phyloP scores from a whole-genome alignment of 2,797 vertebrate genomes.

The Caiman crocodilus region DNA sequence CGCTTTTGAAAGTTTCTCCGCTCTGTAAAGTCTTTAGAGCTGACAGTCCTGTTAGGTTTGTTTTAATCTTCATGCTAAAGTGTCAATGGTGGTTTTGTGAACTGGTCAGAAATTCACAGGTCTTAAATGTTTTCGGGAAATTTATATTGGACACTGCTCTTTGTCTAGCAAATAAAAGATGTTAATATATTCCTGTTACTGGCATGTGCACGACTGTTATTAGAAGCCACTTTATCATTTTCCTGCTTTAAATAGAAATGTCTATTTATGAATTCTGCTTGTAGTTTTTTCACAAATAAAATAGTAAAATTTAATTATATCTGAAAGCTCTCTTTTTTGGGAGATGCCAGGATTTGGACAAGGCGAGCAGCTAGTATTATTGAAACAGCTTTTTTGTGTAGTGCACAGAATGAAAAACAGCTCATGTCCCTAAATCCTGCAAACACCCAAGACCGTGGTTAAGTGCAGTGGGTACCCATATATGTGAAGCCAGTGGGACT shows the following conservation, averaged over 20 bases:
- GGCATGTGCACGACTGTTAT: slow-evolving; percentile 99
- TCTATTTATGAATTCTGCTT: slow-evolving; percentile 99
- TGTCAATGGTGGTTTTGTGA: slow-evolving; percentile 98
- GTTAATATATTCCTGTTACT: slow-evolving; percentile 99
- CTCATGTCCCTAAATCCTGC: neutral
- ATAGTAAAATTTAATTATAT: slow-evolving; percentile 93
- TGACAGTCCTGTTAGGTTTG: slow-evolving; percentile 87
- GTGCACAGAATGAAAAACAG: fast-evolving
- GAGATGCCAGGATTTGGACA: slow-evolving; percentile 47
- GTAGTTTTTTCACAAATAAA: slow-evolving; percentile 99
- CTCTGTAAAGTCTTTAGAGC: slow-evolving; percentile 92
- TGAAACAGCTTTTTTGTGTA: neutral
- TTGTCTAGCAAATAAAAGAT: slow-evolving; percentile 97
- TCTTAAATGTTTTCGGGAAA: slow-evolving; percentile 95
- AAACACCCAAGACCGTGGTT: neutral
- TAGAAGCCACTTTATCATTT: slow-evolving; percentile 97
- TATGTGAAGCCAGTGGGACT: neutral
- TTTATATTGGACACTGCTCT: slow-evolving; percentile 96
- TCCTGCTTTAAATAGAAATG: slow-evolving; percentile 99
- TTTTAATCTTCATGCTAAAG: slow-evolving; percentile 91
- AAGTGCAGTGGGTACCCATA: neutral
- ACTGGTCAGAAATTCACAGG: slow-evolving; percentile 95
- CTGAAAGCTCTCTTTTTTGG: slow-evolving; percentile 79
- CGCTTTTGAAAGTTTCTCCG: slow-evolving; percentile 90
- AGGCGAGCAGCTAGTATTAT: neutral